Conservation (phyloP, 2,113 vertebrate species). For the Willisornis vidua region DNA sequence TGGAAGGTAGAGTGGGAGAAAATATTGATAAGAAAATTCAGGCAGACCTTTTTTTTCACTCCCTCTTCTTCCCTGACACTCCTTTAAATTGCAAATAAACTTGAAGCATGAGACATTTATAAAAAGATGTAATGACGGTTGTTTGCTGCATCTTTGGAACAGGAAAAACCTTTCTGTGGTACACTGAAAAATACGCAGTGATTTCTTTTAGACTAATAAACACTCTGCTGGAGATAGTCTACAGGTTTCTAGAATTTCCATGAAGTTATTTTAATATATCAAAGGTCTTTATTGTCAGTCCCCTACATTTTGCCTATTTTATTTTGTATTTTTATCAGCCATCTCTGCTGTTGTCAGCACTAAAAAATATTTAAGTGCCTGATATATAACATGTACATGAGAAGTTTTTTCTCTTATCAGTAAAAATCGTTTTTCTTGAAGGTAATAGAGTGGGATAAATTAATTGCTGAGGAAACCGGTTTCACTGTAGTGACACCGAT, state of each 20-base stretch:
- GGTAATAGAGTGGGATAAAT: background rate
- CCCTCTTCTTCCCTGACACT: background rate
- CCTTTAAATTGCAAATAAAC: slow-evolving; percentile 14
- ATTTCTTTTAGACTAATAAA: background rate
- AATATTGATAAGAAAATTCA: background rate
- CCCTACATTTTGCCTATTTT: slow-evolving; percentile 23
- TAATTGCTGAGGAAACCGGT: background rate
- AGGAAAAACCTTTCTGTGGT: background rate
- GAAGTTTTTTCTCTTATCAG: slow-evolving; percentile 10
- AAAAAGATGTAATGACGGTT: background rate
- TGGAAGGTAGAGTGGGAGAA: background rate
- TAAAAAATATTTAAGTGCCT: slow-evolving; percentile 4
- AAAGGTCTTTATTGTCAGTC: background rate
- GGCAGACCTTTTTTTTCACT: background rate
- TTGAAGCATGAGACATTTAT: background rate
- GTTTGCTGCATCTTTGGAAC: background rate
- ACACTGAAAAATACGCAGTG: background rate
- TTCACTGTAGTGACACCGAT: background rate
- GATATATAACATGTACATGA: background rate
- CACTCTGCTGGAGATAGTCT: background rate
- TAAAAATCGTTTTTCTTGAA: slow-evolving; percentile 1
- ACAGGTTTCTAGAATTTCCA: slow-evolving; percentile 1
- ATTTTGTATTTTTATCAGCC: slow-evolving; percentile 8
- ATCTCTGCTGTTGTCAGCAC: background rate
- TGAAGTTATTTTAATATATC: slow-evolving; percentile 18